Evolutionary conservation across 92 coral and sea anemone species (phyloP), one percentile per base, ranked within the genome.

Genomic region (Umimayanthus kanabou): DNA sequence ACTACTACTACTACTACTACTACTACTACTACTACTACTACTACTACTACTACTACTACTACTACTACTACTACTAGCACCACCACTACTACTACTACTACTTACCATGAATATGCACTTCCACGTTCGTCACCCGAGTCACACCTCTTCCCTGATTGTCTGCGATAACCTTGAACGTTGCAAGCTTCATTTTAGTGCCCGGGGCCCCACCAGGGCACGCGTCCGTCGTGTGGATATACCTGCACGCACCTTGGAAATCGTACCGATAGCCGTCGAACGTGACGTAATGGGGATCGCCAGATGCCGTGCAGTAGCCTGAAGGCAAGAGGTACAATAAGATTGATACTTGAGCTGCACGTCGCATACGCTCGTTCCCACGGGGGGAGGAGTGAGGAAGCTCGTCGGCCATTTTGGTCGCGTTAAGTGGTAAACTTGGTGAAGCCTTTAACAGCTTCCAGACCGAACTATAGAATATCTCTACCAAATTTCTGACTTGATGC

Each of bases 101-200:
- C 77, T 39, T 4, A 73, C 42, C 77, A 73, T 28, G 20, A 11
- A 79, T 79, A 16, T 55, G 83, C n/a, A 79, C 83, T 20, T 79
- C 71, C 67, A 79, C 83, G 83, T 79, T 79, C 66, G 4, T 53
- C 43, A 79, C 83, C 7, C 0, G 0, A 0, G 83, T 55, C 3
- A 79, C 83, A n/a, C 83, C 23, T 0, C 67, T 3, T 50, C 83
- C 83, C 11, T 55, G 71, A 9, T 79, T 79, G 71, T 79, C 83
- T 4, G 83, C 69, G 47, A 79, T 55, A 22, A 79, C 83, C 69
- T 79, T 79, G 43, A 79, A 79, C 11, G 67, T 79, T 22, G 83
- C 83, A 50, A 79, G 83, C 16, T 55, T 79, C 83, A 79, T 79
- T 79, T 79, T 79, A 33, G 25, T 61, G 26, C 77, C 42, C 6